Evolutionary conservation across 2,888 invertebrate genomes (phyloP).

Genomic region (Cetonia aurata): DNA sequence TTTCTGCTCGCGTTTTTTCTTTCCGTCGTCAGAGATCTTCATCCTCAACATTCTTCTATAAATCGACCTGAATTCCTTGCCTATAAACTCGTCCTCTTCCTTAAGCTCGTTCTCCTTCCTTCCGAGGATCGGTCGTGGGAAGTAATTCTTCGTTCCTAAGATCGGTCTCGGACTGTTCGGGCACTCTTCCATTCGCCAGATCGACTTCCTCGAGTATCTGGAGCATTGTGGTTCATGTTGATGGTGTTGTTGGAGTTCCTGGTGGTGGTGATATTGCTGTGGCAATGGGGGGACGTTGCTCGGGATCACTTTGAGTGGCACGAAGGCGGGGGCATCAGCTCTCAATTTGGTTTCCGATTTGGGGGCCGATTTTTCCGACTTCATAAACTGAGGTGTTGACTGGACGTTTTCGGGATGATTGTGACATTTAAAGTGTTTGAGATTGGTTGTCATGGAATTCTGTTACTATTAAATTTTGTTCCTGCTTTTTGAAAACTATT

Average conservation of each 20-base stretch:
- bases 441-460: conserved; percentile 26
- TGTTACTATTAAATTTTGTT: neutral
- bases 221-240: conserved; percentile 56
- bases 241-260: conserved; percentile 42
- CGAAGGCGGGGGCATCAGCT: conserved; percentile 57
- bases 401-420: neutral
- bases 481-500: no score
- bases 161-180: conserved; percentile 53
- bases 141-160: conserved; percentile 52
- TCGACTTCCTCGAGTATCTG: conserved; percentile 56
- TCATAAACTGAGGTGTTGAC: conserved; percentile 27
- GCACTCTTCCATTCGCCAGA: conserved; percentile 48
- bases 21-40: conserved; percentile 54
- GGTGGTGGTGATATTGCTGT: conserved; percentile 11
- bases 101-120: conserved; percentile 54
- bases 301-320: conserved; percentile 53
- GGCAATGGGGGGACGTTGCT: conserved; percentile 40
- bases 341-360: conserved; percentile 54
- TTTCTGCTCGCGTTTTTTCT: conserved; percentile 48
- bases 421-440: conserved; percentile 35
- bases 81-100: conserved; percentile 50
- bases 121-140: conserved; percentile 57
- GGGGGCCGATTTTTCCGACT: conserved; percentile 45
- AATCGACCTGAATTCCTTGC: conserved; percentile 55
- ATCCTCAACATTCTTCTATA: conserved; percentile 54